phyloP scores from a whole-genome alignment of 2,797 vertebrate species.

The Gallinago stenura region DNA sequence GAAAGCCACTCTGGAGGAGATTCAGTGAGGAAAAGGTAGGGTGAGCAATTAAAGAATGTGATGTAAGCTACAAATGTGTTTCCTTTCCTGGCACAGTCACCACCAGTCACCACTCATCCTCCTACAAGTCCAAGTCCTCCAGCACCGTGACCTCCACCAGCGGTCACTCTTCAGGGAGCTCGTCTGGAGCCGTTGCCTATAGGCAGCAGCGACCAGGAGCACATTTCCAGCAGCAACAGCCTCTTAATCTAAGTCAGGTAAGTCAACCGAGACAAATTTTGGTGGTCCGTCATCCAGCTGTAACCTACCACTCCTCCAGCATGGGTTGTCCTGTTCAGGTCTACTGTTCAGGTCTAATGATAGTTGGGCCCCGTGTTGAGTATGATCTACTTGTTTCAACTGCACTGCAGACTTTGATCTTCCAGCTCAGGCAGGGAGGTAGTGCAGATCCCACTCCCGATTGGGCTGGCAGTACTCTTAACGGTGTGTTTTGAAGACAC shows the following conservation, averaged over 20 bases:
- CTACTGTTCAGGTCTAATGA: not conserved
- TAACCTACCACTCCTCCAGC: not conserved
- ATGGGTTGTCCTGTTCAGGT: not conserved
- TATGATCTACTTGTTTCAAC: not conserved
- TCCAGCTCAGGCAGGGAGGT: not conserved
- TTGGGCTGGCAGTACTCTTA: not conserved
- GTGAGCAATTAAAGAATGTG: conserved; percentile 52
- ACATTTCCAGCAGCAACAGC: conserved; percentile 98
- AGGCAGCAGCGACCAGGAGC: conserved; percentile 92
- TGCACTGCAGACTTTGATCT: not conserved
- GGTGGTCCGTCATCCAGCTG: not conserved
- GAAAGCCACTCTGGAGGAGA: conserved; percentile 55
- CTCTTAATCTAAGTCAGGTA: conserved; percentile 99
- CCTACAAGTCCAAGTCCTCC: conserved; percentile 95
- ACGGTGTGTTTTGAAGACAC: not conserved
- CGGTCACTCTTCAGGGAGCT: conserved; percentile 88
- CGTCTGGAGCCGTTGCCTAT: conserved; percentile 85
- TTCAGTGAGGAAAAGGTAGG: conserved; percentile 53
- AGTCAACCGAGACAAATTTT: not conserved
- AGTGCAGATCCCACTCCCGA: not conserved
- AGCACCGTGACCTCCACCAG: conserved; percentile 88
- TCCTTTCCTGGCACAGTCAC: conserved; percentile 81
- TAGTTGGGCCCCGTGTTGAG: not conserved
- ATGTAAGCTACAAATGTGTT: conserved; percentile 66
- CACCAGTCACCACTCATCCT: conserved; percentile 91